Conservation (phyloP, 1,140 invertebrate species). For the Anadara kagoshimensis region DNA sequence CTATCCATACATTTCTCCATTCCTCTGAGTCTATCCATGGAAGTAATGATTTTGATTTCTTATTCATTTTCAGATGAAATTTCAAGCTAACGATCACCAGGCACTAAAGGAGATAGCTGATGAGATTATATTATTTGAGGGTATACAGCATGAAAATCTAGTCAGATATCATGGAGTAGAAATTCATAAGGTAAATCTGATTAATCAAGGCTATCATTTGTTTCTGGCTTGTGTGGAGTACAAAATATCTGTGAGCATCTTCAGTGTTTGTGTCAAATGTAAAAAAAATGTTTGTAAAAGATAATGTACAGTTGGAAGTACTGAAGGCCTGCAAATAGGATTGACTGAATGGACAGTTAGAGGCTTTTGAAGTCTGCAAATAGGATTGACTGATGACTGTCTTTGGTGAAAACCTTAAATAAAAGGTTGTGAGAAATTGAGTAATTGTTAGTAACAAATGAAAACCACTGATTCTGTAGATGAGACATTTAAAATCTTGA, state of each 20-base stretch:
- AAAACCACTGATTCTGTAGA: too few species aligned
- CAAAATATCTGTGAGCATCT: constrained; percentile 59
- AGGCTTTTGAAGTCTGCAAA: too few species aligned
- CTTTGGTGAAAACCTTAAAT: too few species aligned
- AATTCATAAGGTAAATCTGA: constrained; percentile 84
- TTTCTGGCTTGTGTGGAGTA: background rate
- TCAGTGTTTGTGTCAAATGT: constrained; percentile 69
- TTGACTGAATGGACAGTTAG: too few species aligned
- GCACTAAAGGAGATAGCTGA: constrained; percentile 85
- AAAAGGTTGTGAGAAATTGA: too few species aligned
- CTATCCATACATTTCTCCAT: too few species aligned
- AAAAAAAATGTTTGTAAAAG: background rate
- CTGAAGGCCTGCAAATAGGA: too few species aligned
- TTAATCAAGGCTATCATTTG: background rate
- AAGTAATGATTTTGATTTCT: background rate
- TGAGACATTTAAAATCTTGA: too few species aligned
- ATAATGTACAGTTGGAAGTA: background rate
- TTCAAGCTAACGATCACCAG: constrained; percentile 88
- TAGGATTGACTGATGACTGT: too few species aligned
- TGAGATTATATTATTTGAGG: constrained; percentile 92
- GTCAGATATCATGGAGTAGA: constrained; percentile 95
- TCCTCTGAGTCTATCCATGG: too few species aligned
- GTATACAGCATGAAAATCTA: constrained; percentile 89
- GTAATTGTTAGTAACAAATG: too few species aligned
- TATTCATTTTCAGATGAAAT: constrained; percentile 77